A percentile compares a stretch with the other conserved stretches of the same genome.
These are phyloP conservation scores for Cirrhinus mrigala DNA, from an alignment of 2,797 vertebrate genomes.

Conservation along the genomic window DNA sequence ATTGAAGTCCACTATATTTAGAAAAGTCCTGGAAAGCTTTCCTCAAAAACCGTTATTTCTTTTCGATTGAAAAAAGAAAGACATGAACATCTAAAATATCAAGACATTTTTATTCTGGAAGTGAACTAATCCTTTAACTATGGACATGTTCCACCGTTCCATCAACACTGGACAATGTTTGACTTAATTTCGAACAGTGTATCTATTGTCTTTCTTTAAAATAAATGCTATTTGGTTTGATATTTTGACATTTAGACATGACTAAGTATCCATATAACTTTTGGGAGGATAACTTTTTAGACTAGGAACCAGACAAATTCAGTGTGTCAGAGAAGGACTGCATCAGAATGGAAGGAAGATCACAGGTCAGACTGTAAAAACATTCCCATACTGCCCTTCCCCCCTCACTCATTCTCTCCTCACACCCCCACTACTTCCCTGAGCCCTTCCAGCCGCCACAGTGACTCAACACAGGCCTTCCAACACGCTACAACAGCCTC, in stretches of 20 bases:
- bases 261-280: not conserved
- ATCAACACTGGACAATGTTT: not conserved
- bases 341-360: constrained; percentile 79
- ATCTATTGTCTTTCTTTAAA: no score
- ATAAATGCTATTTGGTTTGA: not conserved
- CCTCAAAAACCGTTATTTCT: no score
- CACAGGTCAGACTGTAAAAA: constrained; percentile 82
- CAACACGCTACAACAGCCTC: constrained; percentile 41
- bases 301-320: constrained; percentile 68
- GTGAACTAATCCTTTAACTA: not conserved
- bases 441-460: constrained; percentile 62
- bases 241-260: constrained; percentile 16
- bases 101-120: no score
- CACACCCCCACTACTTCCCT: constrained; percentile 73
- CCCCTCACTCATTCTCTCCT: constrained; percentile 57
- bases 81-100: no score
- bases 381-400: constrained; percentile 81
- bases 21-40: no score
- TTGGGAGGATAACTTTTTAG: no score
- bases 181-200: no score
- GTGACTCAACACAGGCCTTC: constrained; percentile 50
- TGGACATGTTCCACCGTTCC: not conserved
- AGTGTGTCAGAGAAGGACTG: constrained; percentile 64
- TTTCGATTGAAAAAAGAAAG: no score
- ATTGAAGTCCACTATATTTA: no score